phyloP scores from a whole-genome alignment of 2,797 vertebrate species.

The Parambassis ranga region DNA sequence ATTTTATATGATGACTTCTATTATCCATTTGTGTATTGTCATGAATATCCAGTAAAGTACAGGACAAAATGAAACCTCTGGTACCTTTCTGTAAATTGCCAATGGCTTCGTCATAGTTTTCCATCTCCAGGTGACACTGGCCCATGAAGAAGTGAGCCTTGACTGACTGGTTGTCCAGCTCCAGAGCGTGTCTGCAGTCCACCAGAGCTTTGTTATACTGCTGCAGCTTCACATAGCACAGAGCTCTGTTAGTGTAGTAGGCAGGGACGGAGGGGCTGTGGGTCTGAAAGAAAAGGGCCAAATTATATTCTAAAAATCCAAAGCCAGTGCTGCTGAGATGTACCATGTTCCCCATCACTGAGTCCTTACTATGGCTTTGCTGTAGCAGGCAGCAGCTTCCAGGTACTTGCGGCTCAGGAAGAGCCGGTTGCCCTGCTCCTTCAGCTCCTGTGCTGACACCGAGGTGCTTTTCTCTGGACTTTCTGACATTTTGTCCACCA shows the following conservation, averaged over 20 bases:
- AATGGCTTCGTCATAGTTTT: conserved; percentile 93
- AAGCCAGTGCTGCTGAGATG: no score
- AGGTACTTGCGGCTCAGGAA: conserved; percentile 92
- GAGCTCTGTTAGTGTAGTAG: conserved; percentile 91
- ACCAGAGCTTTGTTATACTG: conserved; percentile 89
- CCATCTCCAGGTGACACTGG: conserved; percentile 93
- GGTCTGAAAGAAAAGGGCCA: conserved; percentile 42
- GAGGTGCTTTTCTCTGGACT: conserved; percentile 89
- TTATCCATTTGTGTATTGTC: no score
- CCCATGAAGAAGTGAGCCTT: conserved; percentile 96
- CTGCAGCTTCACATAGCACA: conserved; percentile 95
- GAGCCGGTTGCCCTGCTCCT: conserved; percentile 92
- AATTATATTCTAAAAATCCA: background rate
- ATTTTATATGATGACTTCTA: no score
- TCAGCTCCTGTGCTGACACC: conserved; percentile 88
- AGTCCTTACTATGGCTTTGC: conserved; percentile 84
- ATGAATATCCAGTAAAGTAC: no score
- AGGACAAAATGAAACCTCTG: no score
- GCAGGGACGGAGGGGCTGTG: conserved; percentile 90
- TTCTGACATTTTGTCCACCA: conserved; percentile 75
- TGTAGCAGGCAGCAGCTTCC: conserved; percentile 91
- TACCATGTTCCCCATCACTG: background rate
- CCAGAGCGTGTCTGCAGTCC: conserved; percentile 90
- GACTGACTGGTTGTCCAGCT: conserved; percentile 91
- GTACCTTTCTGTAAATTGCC: conserved; percentile 92